phyloP scores from a whole-genome alignment of 2,113 vertebrate genomes.

The Galemys pyrenaicus region DNA sequence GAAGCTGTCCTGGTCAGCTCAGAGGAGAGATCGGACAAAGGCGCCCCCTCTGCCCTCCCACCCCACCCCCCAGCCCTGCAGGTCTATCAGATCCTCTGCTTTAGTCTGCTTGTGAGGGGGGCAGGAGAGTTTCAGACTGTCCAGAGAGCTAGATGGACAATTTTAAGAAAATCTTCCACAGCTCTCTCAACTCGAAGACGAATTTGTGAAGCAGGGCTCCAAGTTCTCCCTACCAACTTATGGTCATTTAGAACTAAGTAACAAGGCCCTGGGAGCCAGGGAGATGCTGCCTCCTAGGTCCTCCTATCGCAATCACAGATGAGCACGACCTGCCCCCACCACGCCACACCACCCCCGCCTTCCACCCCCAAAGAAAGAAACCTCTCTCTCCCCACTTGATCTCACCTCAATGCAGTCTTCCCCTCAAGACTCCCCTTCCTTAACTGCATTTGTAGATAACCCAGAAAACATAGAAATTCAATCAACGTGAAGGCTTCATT shows the following conservation, averaged over 20 bases:
- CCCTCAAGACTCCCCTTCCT: background rate
- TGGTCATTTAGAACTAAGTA: background rate
- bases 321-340: background rate
- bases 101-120: background rate
- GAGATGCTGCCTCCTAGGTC: accelerated
- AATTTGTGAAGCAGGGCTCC: background rate
- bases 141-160: background rate
- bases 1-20: background rate
- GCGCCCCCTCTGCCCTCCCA: too few relatives aligned
- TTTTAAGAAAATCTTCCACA: background rate
- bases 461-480: slow-evolving; percentile 36
- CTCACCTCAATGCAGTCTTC: background rate
- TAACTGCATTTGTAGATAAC: background rate
- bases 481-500: background rate
- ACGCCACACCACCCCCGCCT: too few relatives aligned
- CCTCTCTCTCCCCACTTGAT: background rate
- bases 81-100: background rate
- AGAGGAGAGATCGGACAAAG: background rate
- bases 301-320: background rate
- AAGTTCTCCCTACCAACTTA: background rate
- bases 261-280: background rate
- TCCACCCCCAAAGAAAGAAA: background rate
- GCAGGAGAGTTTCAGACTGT: background rate
- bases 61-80: background rate
- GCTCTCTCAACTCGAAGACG: background rate